Evolutionary conservation across 2,888 invertebrate species (phyloP), one percentile per base, ranked within the genome.

Genomic region (Lapara coniferarum): DNA sequence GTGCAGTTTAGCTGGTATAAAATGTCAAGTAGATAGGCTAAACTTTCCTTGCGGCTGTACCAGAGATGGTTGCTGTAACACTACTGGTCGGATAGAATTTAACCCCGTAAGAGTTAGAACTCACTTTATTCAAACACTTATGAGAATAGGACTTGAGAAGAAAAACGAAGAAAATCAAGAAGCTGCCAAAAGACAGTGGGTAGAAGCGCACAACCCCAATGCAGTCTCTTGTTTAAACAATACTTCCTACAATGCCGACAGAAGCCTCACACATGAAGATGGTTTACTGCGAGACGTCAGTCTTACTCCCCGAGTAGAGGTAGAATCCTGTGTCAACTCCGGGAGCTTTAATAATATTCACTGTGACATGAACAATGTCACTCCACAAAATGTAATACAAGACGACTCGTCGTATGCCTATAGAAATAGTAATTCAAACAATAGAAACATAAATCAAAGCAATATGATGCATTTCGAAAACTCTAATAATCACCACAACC

Each of bases 31-130:
- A 69, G 99, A 99, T 90, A 95, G 99, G 72, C 95, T 98, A 72
- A 98, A 98, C 84, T 99, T 99, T 86, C 99, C 99, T 0, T 99
- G 99, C 88, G 98, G 99, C 13, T 99, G 99, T 89, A 97, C 97
- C 2, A 96, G 98, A 78, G 98, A 98, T 81, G 98, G 98, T 66
- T 99, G 99, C 89, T 97, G 96, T 72, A 99, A 99, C 87, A 96
- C 96, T 0, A 95, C 96, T 63, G 99, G 99, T 6, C 95, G 99
- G 74, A 97, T 99, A 75, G 99, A 99, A 89, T 99, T 99, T 87
- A 99, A 99, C 88, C 98, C 99, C 0, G 96, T 98, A 53, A 95
- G 99, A 75, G 99, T 99, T 8, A 95, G 98, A 74, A 98, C 98
- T 16, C 99, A 99, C 91, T 99, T 98, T 85, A 98, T 99, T 80